phyloP scores from a whole-genome alignment of 2,888 invertebrate genomes.

The Phania funesta region DNA sequence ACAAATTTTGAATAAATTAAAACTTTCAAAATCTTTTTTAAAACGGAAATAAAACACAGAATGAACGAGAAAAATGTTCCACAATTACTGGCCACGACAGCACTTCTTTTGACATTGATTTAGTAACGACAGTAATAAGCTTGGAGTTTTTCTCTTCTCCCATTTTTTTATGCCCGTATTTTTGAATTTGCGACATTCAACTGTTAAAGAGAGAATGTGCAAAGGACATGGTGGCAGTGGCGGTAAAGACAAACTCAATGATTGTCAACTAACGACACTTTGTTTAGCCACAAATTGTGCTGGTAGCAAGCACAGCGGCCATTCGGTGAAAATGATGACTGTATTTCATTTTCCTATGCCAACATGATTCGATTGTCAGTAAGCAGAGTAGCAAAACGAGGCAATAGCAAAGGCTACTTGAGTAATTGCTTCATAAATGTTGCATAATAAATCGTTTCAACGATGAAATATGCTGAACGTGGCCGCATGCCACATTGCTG shows the following conservation, averaged over 20 bases:
- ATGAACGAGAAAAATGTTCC: background rate
- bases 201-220: background rate
- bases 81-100: slow-evolving; percentile 20
- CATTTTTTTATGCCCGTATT: background rate
- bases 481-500: slow-evolving; percentile 26
- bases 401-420: slow-evolving; percentile 51
- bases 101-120: slow-evolving; percentile 50
- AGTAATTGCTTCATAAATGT: slow-evolving; percentile 70
- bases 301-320: slow-evolving; percentile 30
- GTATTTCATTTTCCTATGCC: slow-evolving; percentile 13
- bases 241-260: slow-evolving; percentile 42
- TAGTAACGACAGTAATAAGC: slow-evolving; percentile 22
- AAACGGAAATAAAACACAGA: background rate
- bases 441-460: slow-evolving; percentile 69
- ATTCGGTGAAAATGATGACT: slow-evolving; percentile 36
- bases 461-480: slow-evolving; percentile 56
- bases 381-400: slow-evolving; percentile 8
- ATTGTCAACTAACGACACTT: slow-evolving; percentile 59
- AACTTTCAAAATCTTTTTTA: background rate
- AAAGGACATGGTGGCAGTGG: background rate
- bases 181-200: background rate
- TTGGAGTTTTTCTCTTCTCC: background rate
- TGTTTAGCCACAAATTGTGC: slow-evolving; percentile 60
- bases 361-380: slow-evolving; percentile 1
- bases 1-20: slow-evolving; percentile 25